Base-by-base conservation (phyloP, 2,797 vertebrate species). In the Enteromius radiatus region DNA sequence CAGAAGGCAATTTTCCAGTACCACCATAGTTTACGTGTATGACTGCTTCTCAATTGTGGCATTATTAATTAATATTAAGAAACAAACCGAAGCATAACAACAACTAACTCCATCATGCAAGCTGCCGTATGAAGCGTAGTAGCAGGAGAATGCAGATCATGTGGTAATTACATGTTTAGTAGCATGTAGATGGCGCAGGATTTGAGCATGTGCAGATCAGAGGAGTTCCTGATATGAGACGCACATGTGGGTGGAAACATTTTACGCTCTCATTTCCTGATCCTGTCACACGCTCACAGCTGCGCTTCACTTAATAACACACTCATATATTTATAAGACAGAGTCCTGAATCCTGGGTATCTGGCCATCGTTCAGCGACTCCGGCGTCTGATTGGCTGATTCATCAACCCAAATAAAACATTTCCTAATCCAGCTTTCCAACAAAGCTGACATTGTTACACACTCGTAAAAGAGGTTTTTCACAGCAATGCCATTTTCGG, bases 111-210 rank as follows among this genome's bases (percentile, higher is more conserved):
- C 23, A 61, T 61, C 5, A 6, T 6, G 56, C 56, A 59, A 1
- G 23, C 56, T 26, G 56, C 23, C 11, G 23, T 14, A 14, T 26
- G 56, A 59, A 26, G 56, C 3, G 56, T 5, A 59, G 11, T 38
- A 59, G 23, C 56, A 12, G 54, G 11, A 1, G 23, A 59, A 59
- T 14, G 54, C 54, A 61, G 23, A 61, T 28, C 14, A 6, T 28
- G 56, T 28, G 14, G 10, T 59, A 23, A 59, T 59, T 26, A 14
- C 23, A 59, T 59, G 52, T n/a, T n/a, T n/a, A 54, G 21, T 10
- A 54, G 21, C 61, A 45, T 26, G 68, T 45, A 45, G 41, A 45
- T 86, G 85, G 87, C 85, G 43, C 85, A 26, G n/a, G 80, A 88
- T 86, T 65, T 11, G 10, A 12, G 54, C 54, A 80, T 88, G 85